Base-by-base conservation (phyloP, 2,888 invertebrate genomes). In the Xylota segnis region DNA sequence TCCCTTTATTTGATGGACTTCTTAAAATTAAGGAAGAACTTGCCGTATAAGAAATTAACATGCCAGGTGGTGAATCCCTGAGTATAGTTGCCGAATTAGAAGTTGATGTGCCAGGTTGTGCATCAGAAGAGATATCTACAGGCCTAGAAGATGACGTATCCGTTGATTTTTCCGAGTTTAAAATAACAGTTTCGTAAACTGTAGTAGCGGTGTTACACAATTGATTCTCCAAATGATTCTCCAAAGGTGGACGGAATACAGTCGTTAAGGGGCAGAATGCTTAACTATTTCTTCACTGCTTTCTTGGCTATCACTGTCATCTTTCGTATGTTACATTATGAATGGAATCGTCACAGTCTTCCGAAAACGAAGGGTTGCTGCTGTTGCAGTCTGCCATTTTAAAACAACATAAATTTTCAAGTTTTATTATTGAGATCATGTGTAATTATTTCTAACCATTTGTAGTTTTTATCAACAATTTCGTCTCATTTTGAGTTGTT, bases 401-500 rank as follows among this genome's bases (percentile, higher is more conserved):
- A n/a, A n/a, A n/a, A 14, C 4, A 23, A 23, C 16, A 12, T 50
- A 10, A 1, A 23, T 50, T 50, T 23, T 50, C 12, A 50, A 50
- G 23, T 23, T 50, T 50, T 50, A 23, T 50, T 23, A 50, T 23
- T 50, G 10, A 0, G 7, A 50, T 23, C 23, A 23, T 50, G 16
- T 50, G 23, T 50, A n/a, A 16, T 23, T 50, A 23, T 23, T 18
- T 50, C 23, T 50, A 50, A 50, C 18, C 23, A 50, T 23, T 50
- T 23, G 9, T 12, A 18, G 10, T 10, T 50, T 50, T 50, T 23
- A 23, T 50, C 23, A 23, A 23, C 10, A 50, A 59, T 61, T 43
- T 61, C n/a, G 14, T 61, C 43, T 61, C 7, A 61, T 61, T 61
- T 61, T 61, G 59, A 40, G 37, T 61, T 43, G 27, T 61, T 61